A percentile compares a stretch with the other conserved stretches of the same genome.
Conservation (phyloP, 1,140 invertebrate genomes). For the Euschistus heros region DNA sequence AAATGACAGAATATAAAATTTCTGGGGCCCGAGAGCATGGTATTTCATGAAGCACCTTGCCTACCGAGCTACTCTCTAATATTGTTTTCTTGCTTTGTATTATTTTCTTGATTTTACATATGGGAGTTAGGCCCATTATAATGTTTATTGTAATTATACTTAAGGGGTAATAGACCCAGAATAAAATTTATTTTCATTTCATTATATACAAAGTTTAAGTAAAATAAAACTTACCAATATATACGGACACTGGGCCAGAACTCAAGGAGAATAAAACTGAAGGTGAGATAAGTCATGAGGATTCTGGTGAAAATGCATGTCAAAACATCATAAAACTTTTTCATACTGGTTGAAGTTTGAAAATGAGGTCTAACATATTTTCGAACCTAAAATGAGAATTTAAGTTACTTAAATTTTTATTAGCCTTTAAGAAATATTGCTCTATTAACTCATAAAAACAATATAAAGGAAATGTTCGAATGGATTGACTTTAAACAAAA, state of each 20-base stretch:
- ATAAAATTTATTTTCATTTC: too few species aligned
- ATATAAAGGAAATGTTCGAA: not conserved
- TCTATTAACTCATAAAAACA: not conserved
- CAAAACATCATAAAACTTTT: constrained; percentile 63
- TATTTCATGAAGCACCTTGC: too few species aligned
- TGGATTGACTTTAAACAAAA: not conserved
- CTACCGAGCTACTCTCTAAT: too few species aligned
- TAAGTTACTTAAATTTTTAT: not conserved
- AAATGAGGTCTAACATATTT: constrained; percentile 66
- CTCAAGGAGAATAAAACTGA: constrained; percentile 82
- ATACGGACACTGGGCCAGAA: constrained; percentile 53
- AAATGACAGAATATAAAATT: too few species aligned
- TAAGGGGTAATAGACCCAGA: not conserved
- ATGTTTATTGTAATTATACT: not conserved
- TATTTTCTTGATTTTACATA: not conserved
- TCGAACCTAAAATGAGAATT: constrained; percentile 46
- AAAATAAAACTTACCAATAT: constrained; percentile 47
- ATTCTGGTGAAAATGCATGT: constrained; percentile 70
- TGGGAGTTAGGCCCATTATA: not conserved
- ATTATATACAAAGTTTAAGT: not conserved
- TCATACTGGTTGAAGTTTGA: constrained; percentile 45
- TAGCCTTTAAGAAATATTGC: not conserved
- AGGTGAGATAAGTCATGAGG: constrained; percentile 73
- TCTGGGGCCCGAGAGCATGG: too few species aligned
- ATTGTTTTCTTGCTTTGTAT: too few species aligned